phyloP scores from a whole-genome alignment of 2,888 invertebrate species.

The Dicyrtomina minuta region DNA sequence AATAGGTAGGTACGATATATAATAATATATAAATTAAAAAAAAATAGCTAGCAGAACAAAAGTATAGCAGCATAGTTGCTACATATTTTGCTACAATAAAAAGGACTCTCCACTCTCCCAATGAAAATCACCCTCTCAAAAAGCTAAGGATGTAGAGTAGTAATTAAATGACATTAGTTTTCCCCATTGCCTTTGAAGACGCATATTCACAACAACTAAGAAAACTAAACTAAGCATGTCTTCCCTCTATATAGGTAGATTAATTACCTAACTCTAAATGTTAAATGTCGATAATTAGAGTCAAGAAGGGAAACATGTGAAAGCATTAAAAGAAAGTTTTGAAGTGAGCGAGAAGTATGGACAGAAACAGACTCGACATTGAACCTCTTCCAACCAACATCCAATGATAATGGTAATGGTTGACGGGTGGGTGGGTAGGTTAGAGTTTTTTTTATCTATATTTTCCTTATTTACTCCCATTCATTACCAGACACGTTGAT shows the following conservation, averaged over 20 bases:
- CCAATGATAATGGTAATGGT: not conserved
- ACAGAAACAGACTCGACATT: not conserved
- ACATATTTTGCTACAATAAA: no score
- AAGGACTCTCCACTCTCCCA: no score
- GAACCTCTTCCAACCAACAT: not conserved
- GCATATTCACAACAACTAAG: no score
- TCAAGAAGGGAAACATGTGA: not conserved
- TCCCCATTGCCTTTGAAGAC: no score
- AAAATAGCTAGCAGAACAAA: not conserved
- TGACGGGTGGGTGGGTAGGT: constrained; percentile 1
- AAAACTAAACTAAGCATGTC: no score
- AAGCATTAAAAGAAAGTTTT: constrained; percentile 2
- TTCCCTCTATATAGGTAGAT: no score
- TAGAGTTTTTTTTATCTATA: not conserved
- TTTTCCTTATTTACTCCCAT: constrained; percentile 7
- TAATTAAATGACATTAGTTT: no score
- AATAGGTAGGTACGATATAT: not conserved
- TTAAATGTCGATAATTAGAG: constrained; percentile 11
- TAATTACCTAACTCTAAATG: not conserved
- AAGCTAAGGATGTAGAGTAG: no score
- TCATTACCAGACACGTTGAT: not conserved
- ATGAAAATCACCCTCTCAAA: no score
- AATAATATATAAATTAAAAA: not conserved
- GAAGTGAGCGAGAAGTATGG: not conserved
- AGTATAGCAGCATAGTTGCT: no score